These are phyloP conservation scores for Endotricha flammealis DNA, from an alignment of 2,888 invertebrate genomes.

Conservation along the genomic window DNA sequence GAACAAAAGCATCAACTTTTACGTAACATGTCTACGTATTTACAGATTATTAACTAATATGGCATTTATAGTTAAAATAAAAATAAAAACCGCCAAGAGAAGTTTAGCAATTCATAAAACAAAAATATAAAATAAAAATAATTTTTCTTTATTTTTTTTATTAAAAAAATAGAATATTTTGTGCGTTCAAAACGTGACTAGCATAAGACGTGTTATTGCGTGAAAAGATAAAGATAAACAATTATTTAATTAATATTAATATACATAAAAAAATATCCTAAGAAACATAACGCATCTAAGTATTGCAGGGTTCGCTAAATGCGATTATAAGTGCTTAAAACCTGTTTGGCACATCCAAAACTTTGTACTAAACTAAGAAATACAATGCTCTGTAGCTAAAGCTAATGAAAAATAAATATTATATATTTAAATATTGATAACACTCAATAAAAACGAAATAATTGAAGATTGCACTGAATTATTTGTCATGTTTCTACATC, in stretches of 20 bases:
- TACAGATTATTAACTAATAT: conserved; percentile 73
- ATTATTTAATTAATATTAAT: conserved; percentile 30
- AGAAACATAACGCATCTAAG: conserved; percentile 55
- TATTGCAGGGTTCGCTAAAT: conserved; percentile 62
- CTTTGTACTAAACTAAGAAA: conserved; percentile 71
- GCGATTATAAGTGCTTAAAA: conserved; percentile 63
- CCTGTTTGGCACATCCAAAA: conserved; percentile 73
- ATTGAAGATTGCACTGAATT: conserved; percentile 67
- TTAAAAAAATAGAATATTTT: conserved; percentile 53
- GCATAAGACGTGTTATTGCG: conserved; percentile 76
- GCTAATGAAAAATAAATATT: conserved; percentile 65
- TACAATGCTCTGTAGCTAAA: conserved; percentile 56
- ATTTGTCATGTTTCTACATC: conserved; percentile 54
- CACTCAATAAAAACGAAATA: conserved; percentile 53
- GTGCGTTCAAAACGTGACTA: conserved; percentile 75
- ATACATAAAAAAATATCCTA: conserved; percentile 40
- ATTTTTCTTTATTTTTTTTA: conserved; percentile 33
- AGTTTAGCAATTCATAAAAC: conserved; percentile 31
- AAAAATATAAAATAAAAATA: conserved; percentile 32
- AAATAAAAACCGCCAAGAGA: conserved; percentile 41
- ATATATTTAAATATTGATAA: conserved; percentile 40
- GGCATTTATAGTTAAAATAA: conserved; percentile 65
- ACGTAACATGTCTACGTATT: conserved; percentile 54
- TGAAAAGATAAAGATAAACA: conserved; percentile 48
- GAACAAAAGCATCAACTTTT: conserved; percentile 61